Evolutionary conservation across 2,797 vertebrate species (phyloP), one percentile per base, ranked within the genome.

Genomic region (Oreonectes daqikongensis): DNA sequence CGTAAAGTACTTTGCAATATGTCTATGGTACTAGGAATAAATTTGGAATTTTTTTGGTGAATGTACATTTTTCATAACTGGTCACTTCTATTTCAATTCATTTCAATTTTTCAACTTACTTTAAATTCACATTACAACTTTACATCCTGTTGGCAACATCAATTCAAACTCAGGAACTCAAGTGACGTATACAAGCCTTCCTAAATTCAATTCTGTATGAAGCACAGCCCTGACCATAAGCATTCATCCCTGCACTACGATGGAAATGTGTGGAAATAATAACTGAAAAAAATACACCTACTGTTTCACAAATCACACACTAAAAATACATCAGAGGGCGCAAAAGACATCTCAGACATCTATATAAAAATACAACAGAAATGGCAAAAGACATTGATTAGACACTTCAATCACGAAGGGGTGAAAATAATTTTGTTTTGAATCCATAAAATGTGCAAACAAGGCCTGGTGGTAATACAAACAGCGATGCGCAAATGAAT

Each of bases 391-490:
- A 46, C 50, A 46, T 30, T 12, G 3, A 12, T 42, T 9, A 3
- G 22, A 70, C 11, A 63, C 68, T 20, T 71, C 38, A 48, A 30
- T 68, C 35, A 55, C 24, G 22, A 22, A 17, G 30, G 24, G 22
- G 64, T 65, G 26, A 15, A 66, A 53, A 18, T 70, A 61, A 64
- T 76, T 40, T n/a, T 22, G 44, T 70, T 48, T 79, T 80, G 73
- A 80, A 68, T 74, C 65, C 44, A 55, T 72, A 71, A 14, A 17
- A 48, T 0, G 26, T 46, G 48, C 77, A 83, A 83, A 73, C n/a
- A 64, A 18, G 10, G 85, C 79, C 66, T 63, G 77, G 80, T 26
- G 79, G 79, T 77, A 86, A 90, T 87, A 83, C 84, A 87, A 85
- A 81, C 73, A 69, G 70, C 30, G 79, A 79, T 83, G 18, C 22